Evolutionary conservation across 2,888 invertebrate genomes (phyloP).

Genomic region (Calliscelio sp.): DNA sequence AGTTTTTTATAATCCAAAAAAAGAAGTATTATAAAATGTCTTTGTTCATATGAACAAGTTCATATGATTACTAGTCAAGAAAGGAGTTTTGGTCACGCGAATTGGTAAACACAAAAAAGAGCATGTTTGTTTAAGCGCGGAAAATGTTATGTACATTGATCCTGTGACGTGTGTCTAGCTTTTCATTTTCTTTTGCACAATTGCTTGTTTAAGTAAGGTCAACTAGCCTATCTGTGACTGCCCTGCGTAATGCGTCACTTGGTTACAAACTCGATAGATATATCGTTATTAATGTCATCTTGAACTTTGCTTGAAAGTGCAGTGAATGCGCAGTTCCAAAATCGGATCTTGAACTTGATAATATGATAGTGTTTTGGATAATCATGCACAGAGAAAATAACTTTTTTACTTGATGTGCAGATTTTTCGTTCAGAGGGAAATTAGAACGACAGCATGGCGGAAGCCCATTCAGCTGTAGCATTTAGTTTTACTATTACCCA

Average conservation of each 20-base stretch:
- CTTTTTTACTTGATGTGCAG: no score
- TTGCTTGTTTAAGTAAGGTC: slow-evolving; percentile 79
- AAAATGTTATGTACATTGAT: slow-evolving; percentile 64
- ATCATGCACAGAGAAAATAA: no score
- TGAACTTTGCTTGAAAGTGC: slow-evolving; percentile 45
- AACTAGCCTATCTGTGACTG: slow-evolving; percentile 76
- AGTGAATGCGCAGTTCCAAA: slow-evolving; percentile 53
- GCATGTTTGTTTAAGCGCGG: neutral
- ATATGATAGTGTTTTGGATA: no score
- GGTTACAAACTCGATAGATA: slow-evolving; percentile 45
- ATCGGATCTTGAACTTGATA: no score
- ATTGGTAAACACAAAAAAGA: no score
- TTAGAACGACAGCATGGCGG: slow-evolving; percentile 91
- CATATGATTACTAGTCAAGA: no score
- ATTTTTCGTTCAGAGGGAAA: no score
- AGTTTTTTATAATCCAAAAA: no score
- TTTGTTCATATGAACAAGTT: no score
- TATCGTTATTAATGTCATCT: slow-evolving; percentile 49
- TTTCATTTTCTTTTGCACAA: slow-evolving; percentile 67
- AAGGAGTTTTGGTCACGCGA: no score
- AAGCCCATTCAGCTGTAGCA: slow-evolving; percentile 99
- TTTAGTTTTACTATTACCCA: slow-evolving; percentile 99
- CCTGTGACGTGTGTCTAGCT: slow-evolving; percentile 53
- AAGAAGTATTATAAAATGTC: no score
- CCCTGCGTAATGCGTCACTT: slow-evolving; percentile 53